phyloP scores from a whole-genome alignment of 2,113 vertebrate species.

The Chaetops frenatus region DNA sequence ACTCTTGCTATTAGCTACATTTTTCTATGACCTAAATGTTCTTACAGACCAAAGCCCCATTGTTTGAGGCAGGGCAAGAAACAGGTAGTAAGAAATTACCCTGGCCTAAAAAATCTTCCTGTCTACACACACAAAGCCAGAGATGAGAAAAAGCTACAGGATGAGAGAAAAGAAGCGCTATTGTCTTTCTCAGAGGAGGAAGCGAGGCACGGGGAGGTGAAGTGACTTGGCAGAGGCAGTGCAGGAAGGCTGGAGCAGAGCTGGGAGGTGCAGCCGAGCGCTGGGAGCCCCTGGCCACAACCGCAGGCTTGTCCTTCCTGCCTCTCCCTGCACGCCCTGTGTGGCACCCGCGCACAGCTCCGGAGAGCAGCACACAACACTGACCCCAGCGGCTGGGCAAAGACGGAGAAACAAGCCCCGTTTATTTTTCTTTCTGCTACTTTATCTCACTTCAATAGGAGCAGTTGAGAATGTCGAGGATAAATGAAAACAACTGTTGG shows the following conservation, averaged over 20 bases:
- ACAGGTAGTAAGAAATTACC: slow-evolving; percentile 8
- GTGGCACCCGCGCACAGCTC: background rate
- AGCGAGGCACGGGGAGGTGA: background rate
- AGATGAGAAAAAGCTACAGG: background rate
- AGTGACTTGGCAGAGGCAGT: background rate
- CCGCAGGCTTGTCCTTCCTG: background rate
- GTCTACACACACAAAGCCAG: background rate
- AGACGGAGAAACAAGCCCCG: background rate
- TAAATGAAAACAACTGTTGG: slow-evolving; percentile 70
- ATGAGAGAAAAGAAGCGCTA: background rate
- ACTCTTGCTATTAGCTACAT: slow-evolving; percentile 4
- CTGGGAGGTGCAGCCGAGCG: background rate
- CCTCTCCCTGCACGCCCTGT: background rate
- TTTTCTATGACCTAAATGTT: slow-evolving; percentile 33
- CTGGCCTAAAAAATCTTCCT: background rate
- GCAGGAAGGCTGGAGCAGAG: background rate
- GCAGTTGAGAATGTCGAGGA: slow-evolving; percentile 44
- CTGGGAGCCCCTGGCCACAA: background rate
- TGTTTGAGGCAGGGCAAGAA: slow-evolving; percentile 9
- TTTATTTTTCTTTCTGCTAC: slow-evolving; percentile 62
- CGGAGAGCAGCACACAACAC: background rate
- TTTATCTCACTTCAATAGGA: slow-evolving; percentile 64
- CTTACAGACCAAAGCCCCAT: background rate
- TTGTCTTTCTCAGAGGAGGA: background rate
- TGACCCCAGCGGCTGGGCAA: background rate